phyloP scores from a whole-genome alignment of 1,140 invertebrate genomes.

The Orius laevigatus region DNA sequence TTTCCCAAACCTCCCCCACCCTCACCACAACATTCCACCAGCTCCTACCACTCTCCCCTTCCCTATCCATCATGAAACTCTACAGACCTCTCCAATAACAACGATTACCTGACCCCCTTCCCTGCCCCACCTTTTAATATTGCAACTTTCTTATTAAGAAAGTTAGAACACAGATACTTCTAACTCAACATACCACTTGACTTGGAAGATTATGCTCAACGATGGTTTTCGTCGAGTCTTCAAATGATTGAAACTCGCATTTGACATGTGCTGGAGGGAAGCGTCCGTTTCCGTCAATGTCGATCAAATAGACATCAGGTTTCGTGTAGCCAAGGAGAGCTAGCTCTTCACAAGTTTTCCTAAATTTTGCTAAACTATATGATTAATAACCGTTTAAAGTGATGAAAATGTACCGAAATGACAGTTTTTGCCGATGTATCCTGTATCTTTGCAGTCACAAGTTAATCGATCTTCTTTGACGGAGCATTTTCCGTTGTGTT shows the following conservation, averaged over 20 bases:
- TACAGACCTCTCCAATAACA: too few species aligned
- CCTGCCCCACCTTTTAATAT: too few species aligned
- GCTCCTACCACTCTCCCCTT: too few species aligned
- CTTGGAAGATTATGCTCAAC: constrained; percentile 84
- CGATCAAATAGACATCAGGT: constrained; percentile 73
- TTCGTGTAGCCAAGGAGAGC: constrained; percentile 67
- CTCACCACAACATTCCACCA: too few species aligned
- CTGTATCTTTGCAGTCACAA: constrained; percentile 77
- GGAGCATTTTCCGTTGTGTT: constrained; percentile 77
- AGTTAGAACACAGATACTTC: too few species aligned
- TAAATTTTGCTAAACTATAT: constrained; percentile 48
- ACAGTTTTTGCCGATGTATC: constrained; percentile 77
- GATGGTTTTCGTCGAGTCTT: constrained; percentile 74
- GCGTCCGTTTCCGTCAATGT: constrained; percentile 83
- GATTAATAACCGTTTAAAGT: neutral
- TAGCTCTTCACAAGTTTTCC: constrained; percentile 81
- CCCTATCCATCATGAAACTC: too few species aligned
- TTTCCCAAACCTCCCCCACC: too few species aligned
- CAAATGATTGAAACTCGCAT: constrained; percentile 74
- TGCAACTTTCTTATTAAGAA: too few species aligned
- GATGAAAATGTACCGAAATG: constrained; percentile 54
- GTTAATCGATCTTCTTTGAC: constrained; percentile 71
- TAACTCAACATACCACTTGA: constrained; percentile 52
- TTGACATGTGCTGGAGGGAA: constrained; percentile 78
- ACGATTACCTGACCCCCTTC: too few species aligned